Evolutionary conservation across 2,113 vertebrate genomes (phyloP).

Genomic region (Galbula dea): DNA sequence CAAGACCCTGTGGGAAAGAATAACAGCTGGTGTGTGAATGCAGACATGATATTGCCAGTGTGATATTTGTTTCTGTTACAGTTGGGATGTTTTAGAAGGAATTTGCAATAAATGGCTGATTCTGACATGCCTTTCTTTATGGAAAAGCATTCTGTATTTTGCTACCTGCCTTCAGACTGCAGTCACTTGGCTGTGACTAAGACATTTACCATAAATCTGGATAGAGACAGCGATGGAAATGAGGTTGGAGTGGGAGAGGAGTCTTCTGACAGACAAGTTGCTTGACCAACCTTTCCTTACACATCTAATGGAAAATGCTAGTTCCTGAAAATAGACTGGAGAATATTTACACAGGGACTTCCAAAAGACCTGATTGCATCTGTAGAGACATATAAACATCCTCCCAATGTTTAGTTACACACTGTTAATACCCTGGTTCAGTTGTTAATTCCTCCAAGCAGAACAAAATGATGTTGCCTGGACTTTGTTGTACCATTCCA

Average conservation of each 20-base stretch:
- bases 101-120: neutral
- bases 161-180: neutral
- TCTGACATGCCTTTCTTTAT: neutral
- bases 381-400: neutral
- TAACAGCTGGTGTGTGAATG: slow-evolving; percentile 17
- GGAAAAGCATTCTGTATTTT: neutral
- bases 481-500: neutral
- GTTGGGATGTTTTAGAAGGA: slow-evolving; percentile 6
- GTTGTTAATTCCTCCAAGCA: neutral
- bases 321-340: neutral
- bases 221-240: neutral
- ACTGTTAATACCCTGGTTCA: neutral
- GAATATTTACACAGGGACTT: neutral
- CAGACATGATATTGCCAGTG: slow-evolving; percentile 25
- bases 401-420: neutral
- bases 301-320: neutral
- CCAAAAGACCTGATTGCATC: neutral
- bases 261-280: neutral
- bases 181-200: slow-evolving; percentile 40
- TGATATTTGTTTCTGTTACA: slow-evolving; percentile 49
- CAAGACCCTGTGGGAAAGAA: slow-evolving; percentile 1
- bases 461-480: neutral
- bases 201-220: neutral
- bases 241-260: neutral
- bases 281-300: neutral